Evolutionary conservation across 2,113 vertebrate genomes (phyloP).

Genomic region (Hylia prasina): DNA sequence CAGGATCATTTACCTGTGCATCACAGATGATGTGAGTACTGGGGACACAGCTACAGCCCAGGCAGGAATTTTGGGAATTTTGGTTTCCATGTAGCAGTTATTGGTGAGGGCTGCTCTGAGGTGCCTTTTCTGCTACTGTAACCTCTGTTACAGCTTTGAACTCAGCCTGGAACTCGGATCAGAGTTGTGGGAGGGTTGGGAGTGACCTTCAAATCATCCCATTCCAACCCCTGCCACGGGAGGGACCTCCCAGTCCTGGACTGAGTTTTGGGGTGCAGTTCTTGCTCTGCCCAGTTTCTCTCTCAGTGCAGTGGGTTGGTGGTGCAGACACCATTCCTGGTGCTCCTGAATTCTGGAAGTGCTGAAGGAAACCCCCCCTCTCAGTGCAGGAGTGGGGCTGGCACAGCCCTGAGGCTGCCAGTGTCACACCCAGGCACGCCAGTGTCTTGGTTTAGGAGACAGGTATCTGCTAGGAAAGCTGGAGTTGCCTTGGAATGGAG

Average conservation of each 20-base stretch:
- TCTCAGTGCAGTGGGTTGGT: neutral
- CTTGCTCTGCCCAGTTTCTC: neutral
- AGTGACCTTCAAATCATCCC: neutral
- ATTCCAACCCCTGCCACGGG: neutral
- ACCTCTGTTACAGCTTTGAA: neutral
- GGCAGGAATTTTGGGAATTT: neutral
- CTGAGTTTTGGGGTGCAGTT: neutral
- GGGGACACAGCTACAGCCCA: neutral
- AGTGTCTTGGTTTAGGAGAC: too few species aligned
- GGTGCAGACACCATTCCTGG: neutral
- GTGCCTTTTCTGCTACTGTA: neutral
- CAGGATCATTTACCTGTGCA: constrained; percentile 96
- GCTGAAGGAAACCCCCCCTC: neutral
- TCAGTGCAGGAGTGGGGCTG: neutral
- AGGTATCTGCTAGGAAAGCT: too few species aligned
- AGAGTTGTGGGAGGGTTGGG: neutral
- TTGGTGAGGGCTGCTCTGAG: neutral
- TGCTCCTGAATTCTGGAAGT: neutral
- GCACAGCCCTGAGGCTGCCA: neutral
- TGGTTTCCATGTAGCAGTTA: neutral
- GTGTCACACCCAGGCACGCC: neutral
- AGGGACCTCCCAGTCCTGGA: too few species aligned
- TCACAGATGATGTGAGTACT: constrained; percentile 96
- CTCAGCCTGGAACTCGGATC: neutral
- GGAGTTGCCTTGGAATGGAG: too few species aligned